Evolutionary conservation across 2,113 vertebrate species (phyloP), one percentile per base, ranked within the genome.

Genomic region (Dicaeum eximium): DNA sequence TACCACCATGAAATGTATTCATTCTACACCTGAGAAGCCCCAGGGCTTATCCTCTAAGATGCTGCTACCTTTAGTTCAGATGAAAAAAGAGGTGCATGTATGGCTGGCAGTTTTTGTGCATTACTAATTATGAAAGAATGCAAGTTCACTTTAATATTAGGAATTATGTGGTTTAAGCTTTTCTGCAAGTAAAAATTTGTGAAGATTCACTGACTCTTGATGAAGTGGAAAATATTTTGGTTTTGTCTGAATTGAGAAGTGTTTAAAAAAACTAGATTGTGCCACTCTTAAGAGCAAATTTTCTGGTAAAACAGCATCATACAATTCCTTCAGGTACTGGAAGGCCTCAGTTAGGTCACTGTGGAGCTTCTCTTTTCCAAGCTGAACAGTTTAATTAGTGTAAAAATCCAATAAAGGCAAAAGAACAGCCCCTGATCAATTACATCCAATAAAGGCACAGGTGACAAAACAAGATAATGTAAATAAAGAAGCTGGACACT

Each of bases 1-100:
- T 93, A 80, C 54, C 71, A 50, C 60, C 13, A 42, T 71, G 53
- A 23, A 90, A 37, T 77, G 65, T 74, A 70, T 10, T 92, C 19
- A 58, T 86, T 47, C 53, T 54, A 51, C 81, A 96, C 84, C 93
- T 94, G 91, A 89, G 69, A 79, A 61, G 48, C 95, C 86, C 18
- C 62, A 65, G 84, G 89, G 45, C 25, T 85, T 50, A 47, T 69
- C 57, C 28, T 84, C 2, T 9, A 85, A 53, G 35, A 38, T 23
- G 40, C 5, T 65, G 16, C 21, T 54, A 35, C 65, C 28, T 91
- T 84, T 58, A 54, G 35, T 78, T 93, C 35, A 50, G 45, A 15
- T 54, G 19, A 54, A 75, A 87, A 86, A 75, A 13, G 31, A 93
- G 37, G 10, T 16, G 15, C 10, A 30, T 10, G 7, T 28, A 38